Evolutionary conservation across 1,140 invertebrate genomes (phyloP), one percentile per base, ranked within the genome.

Genomic region (Periplaneta americana): DNA sequence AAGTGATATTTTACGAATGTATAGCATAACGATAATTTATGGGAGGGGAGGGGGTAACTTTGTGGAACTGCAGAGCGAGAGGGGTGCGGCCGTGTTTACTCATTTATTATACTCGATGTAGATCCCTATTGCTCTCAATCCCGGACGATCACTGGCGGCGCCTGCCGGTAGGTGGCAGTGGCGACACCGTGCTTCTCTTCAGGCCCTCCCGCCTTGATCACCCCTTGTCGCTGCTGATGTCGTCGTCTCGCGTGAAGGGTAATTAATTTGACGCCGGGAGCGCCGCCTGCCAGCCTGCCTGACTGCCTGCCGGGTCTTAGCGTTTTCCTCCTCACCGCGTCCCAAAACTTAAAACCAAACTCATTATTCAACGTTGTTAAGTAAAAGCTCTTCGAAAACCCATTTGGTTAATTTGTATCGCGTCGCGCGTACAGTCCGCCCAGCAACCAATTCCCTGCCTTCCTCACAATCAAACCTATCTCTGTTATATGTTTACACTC

Each of bases 1-100:
- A 80, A 80, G 80, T 80, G 80, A 80, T 80, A 80, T 80, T 80
- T 80, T 75, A 66, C 80, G 80, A 80, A 80, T 80, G 36, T 78
- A 34, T 28, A 66, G 74, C 48, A 66, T 80, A 80, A 80, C 34
- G 66, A 75, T 80, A 80, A 80, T 80, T 80, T 80, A 80, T 80
- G 57, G 32, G 35, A n/a, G 34, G 76, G 18, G 33, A 39, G 76
- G 76, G 76, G 76, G 36, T 78, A 78, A 78, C 76, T 78, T 78
- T 78, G 76, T 78, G 76, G 76, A 78, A 78, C 34, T 78, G 76
- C 13, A 78, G 5, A 10, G 74, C 74, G 74, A n/a, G 48, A n/a
- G n/a, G 18, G 34, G 75, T 77, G 34, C 39, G 39, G 33, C 34
- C 33, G 34, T 77, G 75, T 77, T 77, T 77, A 77, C 75, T 77